Conservation (phyloP, 1,140 invertebrate species). For the Drosophila mojavensis region DNA sequence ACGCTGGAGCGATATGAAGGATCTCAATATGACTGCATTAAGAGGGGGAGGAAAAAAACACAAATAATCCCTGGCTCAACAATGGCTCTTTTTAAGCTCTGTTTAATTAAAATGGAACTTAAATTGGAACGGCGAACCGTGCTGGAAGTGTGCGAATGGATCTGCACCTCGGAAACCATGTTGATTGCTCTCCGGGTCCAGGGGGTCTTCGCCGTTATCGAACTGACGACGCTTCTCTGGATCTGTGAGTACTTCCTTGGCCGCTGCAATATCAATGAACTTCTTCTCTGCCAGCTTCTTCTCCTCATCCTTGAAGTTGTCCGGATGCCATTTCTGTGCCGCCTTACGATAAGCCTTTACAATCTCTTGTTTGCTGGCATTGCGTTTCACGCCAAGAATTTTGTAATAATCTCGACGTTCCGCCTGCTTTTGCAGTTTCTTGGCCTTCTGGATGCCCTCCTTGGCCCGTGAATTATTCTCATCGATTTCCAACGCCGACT, state of each 20-base stretch:
- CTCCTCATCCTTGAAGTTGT: constrained; percentile 96
- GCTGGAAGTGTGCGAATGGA: constrained; percentile 95
- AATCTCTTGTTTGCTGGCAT: constrained; percentile 96
- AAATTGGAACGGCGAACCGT: constrained; percentile 95
- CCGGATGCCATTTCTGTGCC: constrained; percentile 99
- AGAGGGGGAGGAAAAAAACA: constrained; percentile 23
- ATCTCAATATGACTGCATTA: constrained; percentile 22
- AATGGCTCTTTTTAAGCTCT: constrained; percentile 48
- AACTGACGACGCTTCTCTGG: constrained; percentile 96
- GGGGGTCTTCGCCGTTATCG: constrained; percentile 97
- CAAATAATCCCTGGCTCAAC: constrained; percentile 32
- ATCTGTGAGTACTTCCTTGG: constrained; percentile 96
- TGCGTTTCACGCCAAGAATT: constrained; percentile 91
- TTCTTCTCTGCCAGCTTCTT: constrained; percentile 98
- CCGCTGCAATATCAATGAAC: constrained; percentile 99
- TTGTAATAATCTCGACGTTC: constrained; percentile 99
- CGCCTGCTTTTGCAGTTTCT: constrained; percentile 97
- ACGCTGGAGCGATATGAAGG: neutral
- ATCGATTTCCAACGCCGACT: constrained; percentile 94
- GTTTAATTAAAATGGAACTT: constrained; percentile 96
- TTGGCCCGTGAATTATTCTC: constrained; percentile 92
- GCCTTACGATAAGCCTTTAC: constrained; percentile 98
- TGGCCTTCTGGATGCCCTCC: constrained; percentile 94
- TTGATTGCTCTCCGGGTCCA: constrained; percentile 95
- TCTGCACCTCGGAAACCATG: constrained; percentile 88